phyloP scores from a whole-genome alignment of 2,888 invertebrate genomes.

The Neria commutata region DNA sequence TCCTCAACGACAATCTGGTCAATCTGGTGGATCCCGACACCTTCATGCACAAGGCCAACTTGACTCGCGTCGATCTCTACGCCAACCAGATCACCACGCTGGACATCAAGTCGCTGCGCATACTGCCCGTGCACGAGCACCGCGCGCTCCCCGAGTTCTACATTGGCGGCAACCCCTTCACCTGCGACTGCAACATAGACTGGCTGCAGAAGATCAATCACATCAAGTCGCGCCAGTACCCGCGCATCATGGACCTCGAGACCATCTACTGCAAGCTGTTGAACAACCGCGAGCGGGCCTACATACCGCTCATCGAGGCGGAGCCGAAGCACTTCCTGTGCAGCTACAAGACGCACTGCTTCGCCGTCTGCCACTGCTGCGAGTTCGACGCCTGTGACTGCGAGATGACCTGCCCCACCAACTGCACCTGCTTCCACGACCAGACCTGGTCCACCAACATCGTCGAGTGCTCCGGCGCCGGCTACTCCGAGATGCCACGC shows the following conservation, averaged over 20 bases:
- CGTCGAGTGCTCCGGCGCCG: conserved; percentile 85
- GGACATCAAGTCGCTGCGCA: conserved; percentile 85
- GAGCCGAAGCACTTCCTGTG: conserved; percentile 90
- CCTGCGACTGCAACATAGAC: conserved; percentile 94
- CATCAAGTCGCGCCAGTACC: conserved; percentile 83
- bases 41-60: conserved; percentile 85
- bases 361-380: conserved; percentile 93
- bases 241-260: conserved; percentile 88
- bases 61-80: conserved; percentile 89
- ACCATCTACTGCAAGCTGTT: conserved; percentile 87
- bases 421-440: conserved; percentile 95
- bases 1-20: conserved; percentile 88
- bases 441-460: conserved; percentile 92
- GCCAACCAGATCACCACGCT: conserved; percentile 89
- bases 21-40: conserved; percentile 85
- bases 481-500: conserved; percentile 82
- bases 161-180: conserved; percentile 92
- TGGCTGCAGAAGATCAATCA: conserved; percentile 93
- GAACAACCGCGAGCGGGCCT: conserved; percentile 82
- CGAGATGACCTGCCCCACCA: conserved; percentile 93
- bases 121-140: conserved; percentile 77
- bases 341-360: conserved; percentile 91
- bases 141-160: conserved; percentile 86
- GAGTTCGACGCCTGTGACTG: conserved; percentile 97
- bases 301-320: conserved; percentile 84